Percentiles rank a stretch among this genome's conserved stretches.
Conservation (phyloP, 2,797 vertebrate species). For the Acipenser ruthenus region DNA sequence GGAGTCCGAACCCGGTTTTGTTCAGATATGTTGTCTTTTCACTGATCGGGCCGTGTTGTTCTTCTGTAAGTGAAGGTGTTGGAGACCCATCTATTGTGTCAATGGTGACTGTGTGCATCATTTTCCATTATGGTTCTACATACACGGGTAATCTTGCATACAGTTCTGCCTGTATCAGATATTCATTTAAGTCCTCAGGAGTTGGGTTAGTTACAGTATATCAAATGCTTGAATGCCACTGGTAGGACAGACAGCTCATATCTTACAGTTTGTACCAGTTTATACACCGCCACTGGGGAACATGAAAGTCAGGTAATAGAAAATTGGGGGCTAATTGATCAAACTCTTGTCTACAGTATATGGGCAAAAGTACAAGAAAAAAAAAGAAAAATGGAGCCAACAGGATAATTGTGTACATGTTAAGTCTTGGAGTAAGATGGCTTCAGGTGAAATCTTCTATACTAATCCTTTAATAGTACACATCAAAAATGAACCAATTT, state of each 20-base stretch:
- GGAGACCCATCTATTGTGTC: background rate
- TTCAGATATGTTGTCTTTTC: background rate
- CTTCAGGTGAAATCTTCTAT: background rate
- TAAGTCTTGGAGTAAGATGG: constrained; percentile 1
- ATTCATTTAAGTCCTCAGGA: too few relatives aligned
- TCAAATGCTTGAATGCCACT: too few relatives aligned
- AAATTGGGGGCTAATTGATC: background rate
- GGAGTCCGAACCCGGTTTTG: background rate
- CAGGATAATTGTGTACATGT: background rate
- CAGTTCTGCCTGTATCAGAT: too few relatives aligned
- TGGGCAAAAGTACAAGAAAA: background rate
- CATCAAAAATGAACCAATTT: too few relatives aligned
- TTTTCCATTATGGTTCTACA: too few relatives aligned
- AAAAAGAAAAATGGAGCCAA: background rate
- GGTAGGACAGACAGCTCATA: too few relatives aligned
- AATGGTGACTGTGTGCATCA: too few relatives aligned
- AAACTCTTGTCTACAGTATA: background rate
- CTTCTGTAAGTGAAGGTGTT: background rate
- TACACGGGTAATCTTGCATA: too few relatives aligned
- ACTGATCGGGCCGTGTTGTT: background rate
- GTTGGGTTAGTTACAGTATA: too few relatives aligned
- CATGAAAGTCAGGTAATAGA: background rate
- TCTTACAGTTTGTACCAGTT: too few relatives aligned
- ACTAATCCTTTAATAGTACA: background rate
- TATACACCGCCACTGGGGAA: too few relatives aligned